Evolutionary conservation across 2,113 vertebrate species (phyloP).

Genomic region (Gracilinanus agilis): DNA sequence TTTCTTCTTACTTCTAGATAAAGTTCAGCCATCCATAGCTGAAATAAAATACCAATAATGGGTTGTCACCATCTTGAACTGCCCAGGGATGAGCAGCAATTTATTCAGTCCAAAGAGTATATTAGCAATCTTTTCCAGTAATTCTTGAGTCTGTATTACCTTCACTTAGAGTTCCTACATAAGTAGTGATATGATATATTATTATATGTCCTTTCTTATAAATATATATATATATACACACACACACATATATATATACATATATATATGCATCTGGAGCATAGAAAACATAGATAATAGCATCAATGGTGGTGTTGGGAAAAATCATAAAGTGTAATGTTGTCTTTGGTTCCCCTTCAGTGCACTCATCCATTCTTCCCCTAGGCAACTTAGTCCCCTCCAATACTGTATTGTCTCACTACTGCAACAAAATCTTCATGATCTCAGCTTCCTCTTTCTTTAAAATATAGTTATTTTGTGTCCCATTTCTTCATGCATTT

Average conservation of each 20-base stretch:
- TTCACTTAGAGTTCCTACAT: not conserved
- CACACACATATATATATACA: too few species aligned
- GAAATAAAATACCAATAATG: not conserved
- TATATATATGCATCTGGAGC: not conserved
- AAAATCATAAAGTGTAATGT: not conserved
- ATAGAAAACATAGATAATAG: not conserved
- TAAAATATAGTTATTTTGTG: not conserved
- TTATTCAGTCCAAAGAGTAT: not conserved
- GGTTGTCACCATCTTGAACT: not conserved
- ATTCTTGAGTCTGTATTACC: too few species aligned
- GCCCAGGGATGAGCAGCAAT: not conserved
- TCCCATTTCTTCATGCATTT: not conserved
- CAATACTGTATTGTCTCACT: not conserved
- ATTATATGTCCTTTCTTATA: too few species aligned
- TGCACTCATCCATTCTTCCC: not conserved
- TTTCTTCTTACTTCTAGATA: not conserved
- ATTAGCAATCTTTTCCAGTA: not conserved
- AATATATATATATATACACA: too few species aligned
- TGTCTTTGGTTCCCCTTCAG: not conserved
- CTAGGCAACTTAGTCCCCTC: not conserved
- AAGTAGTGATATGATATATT: not conserved
- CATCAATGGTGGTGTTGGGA: not conserved
- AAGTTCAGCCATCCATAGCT: not conserved
- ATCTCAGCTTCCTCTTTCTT: not conserved
- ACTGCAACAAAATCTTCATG: not conserved